Percentiles rank a stretch among this genome's conserved stretches.
Conservation (phyloP, 2,888 invertebrate species). For the Neoitamus cyanurus region DNA sequence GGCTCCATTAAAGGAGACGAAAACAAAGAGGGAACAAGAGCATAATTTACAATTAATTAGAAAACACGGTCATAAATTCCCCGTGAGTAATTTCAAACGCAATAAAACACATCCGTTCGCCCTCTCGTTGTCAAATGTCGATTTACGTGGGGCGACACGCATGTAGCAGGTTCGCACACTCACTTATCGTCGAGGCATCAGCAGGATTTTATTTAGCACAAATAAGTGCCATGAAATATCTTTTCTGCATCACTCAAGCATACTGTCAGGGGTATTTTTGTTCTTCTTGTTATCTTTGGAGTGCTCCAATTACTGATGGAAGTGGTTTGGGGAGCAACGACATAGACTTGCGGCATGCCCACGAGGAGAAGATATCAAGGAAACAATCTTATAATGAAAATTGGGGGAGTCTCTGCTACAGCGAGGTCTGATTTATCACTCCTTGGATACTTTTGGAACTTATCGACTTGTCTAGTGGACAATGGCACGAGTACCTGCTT, state of each 20-base stretch:
- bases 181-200: not conserved
- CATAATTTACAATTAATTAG: slow-evolving; percentile 56
- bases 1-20: slow-evolving; percentile 54
- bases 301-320: slow-evolving; percentile 4
- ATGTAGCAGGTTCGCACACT: not conserved
- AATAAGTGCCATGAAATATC: slow-evolving; percentile 43
- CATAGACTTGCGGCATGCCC: slow-evolving; percentile 3
- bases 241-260: slow-evolving; percentile 39
- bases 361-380: not conserved
- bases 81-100: slow-evolving; percentile 55
- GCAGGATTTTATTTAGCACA: slow-evolving; percentile 37
- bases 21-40: slow-evolving; percentile 50
- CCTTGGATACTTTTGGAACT: slow-evolving; percentile 30
- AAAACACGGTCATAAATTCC: slow-evolving; percentile 55
- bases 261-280: not conserved
- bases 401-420: slow-evolving; percentile 7
- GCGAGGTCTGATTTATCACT: slow-evolving; percentile 27
- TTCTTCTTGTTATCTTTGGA: slow-evolving; percentile 10
- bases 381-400: slow-evolving; percentile 27
- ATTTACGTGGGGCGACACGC: not conserved
- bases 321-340: not conserved
- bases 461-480: slow-evolving; percentile 40
- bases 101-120: slow-evolving; percentile 55
- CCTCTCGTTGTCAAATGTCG: not conserved
- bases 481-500: slow-evolving; percentile 15